Evolutionary conservation across 2,888 invertebrate genomes (phyloP), one percentile per base, ranked within the genome.

Genomic region (Agrilus mali): DNA sequence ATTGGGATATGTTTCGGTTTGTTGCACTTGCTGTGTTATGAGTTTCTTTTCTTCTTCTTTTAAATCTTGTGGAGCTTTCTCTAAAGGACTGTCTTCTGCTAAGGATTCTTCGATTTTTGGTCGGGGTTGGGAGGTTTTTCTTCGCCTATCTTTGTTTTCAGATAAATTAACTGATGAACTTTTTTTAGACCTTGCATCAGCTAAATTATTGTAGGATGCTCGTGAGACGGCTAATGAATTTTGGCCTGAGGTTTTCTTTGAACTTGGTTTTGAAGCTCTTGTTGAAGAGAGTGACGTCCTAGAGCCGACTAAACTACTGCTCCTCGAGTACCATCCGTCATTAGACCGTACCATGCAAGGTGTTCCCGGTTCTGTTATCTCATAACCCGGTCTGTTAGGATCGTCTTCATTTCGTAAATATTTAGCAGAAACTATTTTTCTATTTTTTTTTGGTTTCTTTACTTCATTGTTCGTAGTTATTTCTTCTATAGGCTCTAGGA

Each of bases 271-370:
- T 17, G 47, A 40, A 47, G 67, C 68, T 6, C 70, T 59, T 31
- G 68, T 66, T 6, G 76, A 76, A 7, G 71, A 38, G 42, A 68
- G 47, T 0, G 67, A 68, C 22, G 55, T 33, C 47, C 57, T 55
- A 4, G 67, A 68, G 17, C 64, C 60, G 40, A 58, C 48, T 36
- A 58, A 49, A 0, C 61, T 60, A 48, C 54, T 50, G 49, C 52
- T 59, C 55, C 44, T 72, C 53, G 72, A 74, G 53, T 71, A 78
- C 64, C 76, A 78, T 2, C 77, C 78, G 53, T 78, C 78, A 49
- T 78, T 79, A 7, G 75, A 71, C 46, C 69, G 60, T 17, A 75
- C 58, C 71, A 82, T 71, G 80, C 81, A 82, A 0, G 81, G 80
- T 6, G 77, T 70, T 40, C 76, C 78, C 0, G 80, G 78, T 47